Evolutionary conservation across 2,888 invertebrate genomes (phyloP).

Genomic region (Meghimatium bilineatum): DNA sequence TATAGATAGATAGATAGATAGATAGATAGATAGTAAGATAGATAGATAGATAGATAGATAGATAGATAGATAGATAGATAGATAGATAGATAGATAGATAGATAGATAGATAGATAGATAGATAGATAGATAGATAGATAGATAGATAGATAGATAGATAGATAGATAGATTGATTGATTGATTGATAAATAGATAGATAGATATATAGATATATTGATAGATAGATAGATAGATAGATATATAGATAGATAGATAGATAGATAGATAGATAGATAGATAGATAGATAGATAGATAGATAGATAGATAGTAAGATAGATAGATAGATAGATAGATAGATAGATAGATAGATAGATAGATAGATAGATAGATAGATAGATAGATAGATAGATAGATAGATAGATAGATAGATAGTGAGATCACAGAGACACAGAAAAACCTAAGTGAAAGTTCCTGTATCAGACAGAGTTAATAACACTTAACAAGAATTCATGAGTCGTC

Average conservation of each 20-base stretch:
- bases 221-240: constrained; percentile 1
- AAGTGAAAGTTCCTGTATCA: no score
- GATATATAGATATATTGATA: background rate
- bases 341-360: no score
- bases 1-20: constrained; percentile 25
- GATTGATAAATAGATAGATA: background rate
- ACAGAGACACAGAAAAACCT: no score
- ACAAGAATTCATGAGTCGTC: no score
- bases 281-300: no score
- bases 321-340: background rate
- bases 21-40: constrained; percentile 15
- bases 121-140: no score
- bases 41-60: background rate
- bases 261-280: background rate
- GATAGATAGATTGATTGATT: background rate
- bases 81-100: background rate
- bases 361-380: background rate
- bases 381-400: constrained; percentile 9
- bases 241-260: background rate
- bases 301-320: no score
- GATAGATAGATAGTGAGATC: background rate
- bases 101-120: background rate
- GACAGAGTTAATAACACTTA: no score
- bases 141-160: no score
- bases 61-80: constrained; percentile 13